Conservation (phyloP, 1,140 invertebrate species). For the Leptinotarsa lineolata region DNA sequence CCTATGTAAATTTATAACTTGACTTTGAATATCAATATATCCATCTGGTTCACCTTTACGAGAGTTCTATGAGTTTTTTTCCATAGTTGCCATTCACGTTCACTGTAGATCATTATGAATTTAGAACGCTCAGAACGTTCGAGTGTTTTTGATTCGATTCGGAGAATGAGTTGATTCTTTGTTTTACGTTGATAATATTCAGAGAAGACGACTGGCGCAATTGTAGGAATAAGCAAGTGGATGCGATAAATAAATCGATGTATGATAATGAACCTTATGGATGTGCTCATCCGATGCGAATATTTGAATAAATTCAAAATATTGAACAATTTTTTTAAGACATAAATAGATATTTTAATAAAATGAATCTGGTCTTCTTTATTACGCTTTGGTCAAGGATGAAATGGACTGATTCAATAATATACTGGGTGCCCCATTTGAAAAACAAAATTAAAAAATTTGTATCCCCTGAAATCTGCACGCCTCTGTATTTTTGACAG, state of each 20-base stretch:
- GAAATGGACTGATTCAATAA: too few relatives aligned
- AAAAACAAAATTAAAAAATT: too few relatives aligned
- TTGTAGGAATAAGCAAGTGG: background rate
- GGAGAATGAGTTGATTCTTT: background rate
- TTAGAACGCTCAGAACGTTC: background rate
- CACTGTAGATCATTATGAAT: background rate
- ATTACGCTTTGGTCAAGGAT: too few relatives aligned
- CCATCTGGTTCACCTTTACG: slow-evolving; percentile 10
- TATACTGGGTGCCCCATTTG: too few relatives aligned
- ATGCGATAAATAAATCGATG: background rate
- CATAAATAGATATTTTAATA: too few relatives aligned
- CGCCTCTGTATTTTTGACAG: too few relatives aligned
- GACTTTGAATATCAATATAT: background rate
- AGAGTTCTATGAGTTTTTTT: background rate
- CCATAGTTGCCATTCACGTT: background rate
- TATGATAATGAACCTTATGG: background rate
- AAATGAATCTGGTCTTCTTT: too few relatives aligned
- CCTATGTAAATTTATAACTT: background rate
- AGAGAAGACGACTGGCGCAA: background rate
- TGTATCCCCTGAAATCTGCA: too few relatives aligned
- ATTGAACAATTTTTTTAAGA: too few relatives aligned
- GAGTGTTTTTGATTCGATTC: background rate
- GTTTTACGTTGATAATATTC: background rate
- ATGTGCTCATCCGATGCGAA: background rate
- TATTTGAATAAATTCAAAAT: too few relatives aligned